Conservation (phyloP, 2,113 vertebrate species). For the Murina feae region DNA sequence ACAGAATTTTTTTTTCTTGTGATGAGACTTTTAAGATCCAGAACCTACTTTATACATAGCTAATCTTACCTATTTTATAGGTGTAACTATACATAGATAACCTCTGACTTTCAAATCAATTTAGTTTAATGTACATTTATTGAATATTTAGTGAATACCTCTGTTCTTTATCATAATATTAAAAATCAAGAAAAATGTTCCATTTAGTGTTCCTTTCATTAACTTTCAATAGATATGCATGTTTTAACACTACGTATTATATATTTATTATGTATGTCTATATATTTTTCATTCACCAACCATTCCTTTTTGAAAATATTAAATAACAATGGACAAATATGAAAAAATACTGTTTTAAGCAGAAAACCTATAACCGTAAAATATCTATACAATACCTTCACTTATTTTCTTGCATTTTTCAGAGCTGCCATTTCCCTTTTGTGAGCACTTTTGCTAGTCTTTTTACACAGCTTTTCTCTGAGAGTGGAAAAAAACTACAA, state of each 20-base stretch:
- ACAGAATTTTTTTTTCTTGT: background rate
- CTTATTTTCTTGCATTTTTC: background rate
- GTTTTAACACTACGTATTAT: background rate
- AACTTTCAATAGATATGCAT: background rate
- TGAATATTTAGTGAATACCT: background rate
- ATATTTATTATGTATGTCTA: background rate
- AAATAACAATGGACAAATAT: background rate
- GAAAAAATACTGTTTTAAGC: background rate
- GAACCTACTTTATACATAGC: background rate
- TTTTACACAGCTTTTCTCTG: background rate
- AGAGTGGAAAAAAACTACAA: background rate
- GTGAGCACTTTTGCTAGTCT: background rate
- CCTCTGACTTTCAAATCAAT: background rate
- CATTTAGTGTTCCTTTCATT: background rate
- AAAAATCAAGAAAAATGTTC: background rate
- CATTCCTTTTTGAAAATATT: background rate
- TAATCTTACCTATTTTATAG: background rate
- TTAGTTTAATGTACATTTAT: background rate
- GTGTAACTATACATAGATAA: background rate
- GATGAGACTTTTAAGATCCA: background rate
- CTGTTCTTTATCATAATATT: background rate
- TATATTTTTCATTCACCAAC: background rate
- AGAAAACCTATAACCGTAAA: background rate
- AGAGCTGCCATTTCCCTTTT: background rate
- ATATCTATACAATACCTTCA: background rate